These are phyloP conservation scores for Ctenopoma multispine DNA, from an alignment of 2,797 vertebrate species.

Conservation along the genomic window DNA sequence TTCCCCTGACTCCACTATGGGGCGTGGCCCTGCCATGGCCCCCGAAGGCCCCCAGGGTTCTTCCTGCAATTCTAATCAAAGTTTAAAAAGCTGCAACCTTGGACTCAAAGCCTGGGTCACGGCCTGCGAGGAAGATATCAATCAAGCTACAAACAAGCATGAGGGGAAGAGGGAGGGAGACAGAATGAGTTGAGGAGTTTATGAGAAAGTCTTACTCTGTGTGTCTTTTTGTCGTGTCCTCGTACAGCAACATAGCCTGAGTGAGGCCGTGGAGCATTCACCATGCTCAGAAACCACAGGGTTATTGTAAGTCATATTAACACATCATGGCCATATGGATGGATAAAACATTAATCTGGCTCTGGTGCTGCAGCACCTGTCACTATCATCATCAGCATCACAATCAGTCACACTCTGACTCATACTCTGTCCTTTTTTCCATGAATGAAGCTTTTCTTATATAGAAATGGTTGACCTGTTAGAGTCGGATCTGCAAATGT, in stretches of 20 bases:
- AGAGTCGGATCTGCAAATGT: slow-evolving; percentile 57
- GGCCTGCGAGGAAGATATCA: slow-evolving; percentile 78
- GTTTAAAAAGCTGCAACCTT: slow-evolving; percentile 78
- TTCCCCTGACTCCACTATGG: slow-evolving; percentile 31
- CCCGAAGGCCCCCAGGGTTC: slow-evolving; percentile 53
- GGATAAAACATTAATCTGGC: slow-evolving; percentile 71
- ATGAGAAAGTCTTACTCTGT: slow-evolving; percentile 45
- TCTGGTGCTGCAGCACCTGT: slow-evolving; percentile 51
- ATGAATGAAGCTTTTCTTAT: slow-evolving; percentile 61
- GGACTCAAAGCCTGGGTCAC: slow-evolving; percentile 63
- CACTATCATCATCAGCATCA: slow-evolving; percentile 37
- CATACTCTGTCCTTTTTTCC: slow-evolving; percentile 54
- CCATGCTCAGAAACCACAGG: slow-evolving; percentile 37
- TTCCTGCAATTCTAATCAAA: slow-evolving; percentile 84
- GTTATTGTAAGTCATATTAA: slow-evolving; percentile 65
- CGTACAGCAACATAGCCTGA: slow-evolving; percentile 28
- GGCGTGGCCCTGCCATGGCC: slow-evolving; percentile 59
- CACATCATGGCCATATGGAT: slow-evolving; percentile 52
- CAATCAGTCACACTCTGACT: slow-evolving; percentile 53
- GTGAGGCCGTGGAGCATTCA: slow-evolving; percentile 22
- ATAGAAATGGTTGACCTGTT: slow-evolving; percentile 45
- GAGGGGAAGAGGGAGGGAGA: slow-evolving; percentile 56
- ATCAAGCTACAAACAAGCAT: slow-evolving; percentile 76
- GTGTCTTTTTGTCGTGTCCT: slow-evolving; percentile 30
- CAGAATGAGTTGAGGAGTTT: slow-evolving; percentile 27